Conservation (phyloP, 35 echinoderm and acorn worm species). For the Heliocidaris tuberculata region DNA sequence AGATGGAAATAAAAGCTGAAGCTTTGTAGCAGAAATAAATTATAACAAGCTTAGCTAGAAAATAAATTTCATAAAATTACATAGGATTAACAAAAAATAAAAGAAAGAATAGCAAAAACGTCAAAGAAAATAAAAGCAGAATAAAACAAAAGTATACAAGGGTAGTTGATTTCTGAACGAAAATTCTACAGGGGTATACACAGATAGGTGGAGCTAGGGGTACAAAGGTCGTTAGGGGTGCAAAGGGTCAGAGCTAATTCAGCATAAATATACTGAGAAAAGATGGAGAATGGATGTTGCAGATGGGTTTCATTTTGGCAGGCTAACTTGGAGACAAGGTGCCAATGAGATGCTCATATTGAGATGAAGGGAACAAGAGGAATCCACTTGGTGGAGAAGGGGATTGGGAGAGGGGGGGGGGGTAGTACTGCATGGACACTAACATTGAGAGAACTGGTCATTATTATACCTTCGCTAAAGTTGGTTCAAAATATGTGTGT, state of each 20-base stretch:
- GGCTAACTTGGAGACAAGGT: not conserved
- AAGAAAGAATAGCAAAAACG: not conserved
- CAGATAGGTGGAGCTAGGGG: not conserved
- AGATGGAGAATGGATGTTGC: not conserved
- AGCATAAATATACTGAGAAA: not conserved
- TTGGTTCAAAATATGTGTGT: not conserved
- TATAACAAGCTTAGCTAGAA: not conserved
- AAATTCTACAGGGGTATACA: not conserved
- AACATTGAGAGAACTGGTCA: not conserved
- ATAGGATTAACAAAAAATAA: not conserved
- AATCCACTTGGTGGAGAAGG: not conserved
- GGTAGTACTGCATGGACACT: not conserved
- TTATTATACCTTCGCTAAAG: constrained; percentile 4
- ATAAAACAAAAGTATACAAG: not conserved
- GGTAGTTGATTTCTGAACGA: not conserved
- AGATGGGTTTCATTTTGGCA: not conserved
- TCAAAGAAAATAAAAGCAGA: not conserved
- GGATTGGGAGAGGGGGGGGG: not conserved
- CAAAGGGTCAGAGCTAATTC: not conserved
- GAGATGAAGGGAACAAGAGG: not conserved
- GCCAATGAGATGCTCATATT: not conserved
- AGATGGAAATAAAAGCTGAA: not conserved
- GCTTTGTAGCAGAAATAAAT: not conserved
- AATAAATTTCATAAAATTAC: not conserved
- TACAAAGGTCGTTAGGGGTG: not conserved